Evolutionary conservation across 2,888 invertebrate genomes (phyloP).

Genomic region (Pterostichus niger): DNA sequence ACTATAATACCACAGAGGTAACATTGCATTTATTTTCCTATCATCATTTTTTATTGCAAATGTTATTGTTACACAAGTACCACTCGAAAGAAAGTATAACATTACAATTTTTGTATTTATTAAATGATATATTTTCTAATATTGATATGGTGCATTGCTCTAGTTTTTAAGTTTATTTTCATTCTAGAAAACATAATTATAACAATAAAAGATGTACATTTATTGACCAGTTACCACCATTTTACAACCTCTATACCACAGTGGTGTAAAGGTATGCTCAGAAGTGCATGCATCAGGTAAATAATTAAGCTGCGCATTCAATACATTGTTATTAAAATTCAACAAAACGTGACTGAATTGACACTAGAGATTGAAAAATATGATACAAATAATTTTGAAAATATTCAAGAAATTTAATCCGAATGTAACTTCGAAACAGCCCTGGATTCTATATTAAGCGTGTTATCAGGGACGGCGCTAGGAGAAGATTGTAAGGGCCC

Average conservation of each 20-base stretch:
- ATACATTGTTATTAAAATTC: too few species aligned
- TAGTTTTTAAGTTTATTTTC: constrained; percentile 21
- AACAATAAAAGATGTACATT: constrained; percentile 17
- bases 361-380: too few species aligned
- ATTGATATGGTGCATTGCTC: background rate
- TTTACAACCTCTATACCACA: too few species aligned
- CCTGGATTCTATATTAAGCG: too few species aligned
- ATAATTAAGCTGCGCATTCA: too few species aligned
- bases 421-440: too few species aligned
- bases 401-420: too few species aligned
- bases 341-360: too few species aligned
- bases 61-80: background rate
- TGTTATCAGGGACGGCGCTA: too few species aligned
- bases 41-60: constrained; percentile 1
- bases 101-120: background rate
- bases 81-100: constrained; percentile 2
- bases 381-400: too few species aligned
- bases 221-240: background rate
- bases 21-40: background rate
- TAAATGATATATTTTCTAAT: constrained; percentile 14
- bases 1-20: background rate
- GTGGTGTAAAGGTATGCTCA: background rate
- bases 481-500: too few species aligned
- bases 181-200: constrained; percentile 7
- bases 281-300: background rate